Conservation (phyloP, 2,888 invertebrate species). For the Neuroscelio doddi region DNA sequence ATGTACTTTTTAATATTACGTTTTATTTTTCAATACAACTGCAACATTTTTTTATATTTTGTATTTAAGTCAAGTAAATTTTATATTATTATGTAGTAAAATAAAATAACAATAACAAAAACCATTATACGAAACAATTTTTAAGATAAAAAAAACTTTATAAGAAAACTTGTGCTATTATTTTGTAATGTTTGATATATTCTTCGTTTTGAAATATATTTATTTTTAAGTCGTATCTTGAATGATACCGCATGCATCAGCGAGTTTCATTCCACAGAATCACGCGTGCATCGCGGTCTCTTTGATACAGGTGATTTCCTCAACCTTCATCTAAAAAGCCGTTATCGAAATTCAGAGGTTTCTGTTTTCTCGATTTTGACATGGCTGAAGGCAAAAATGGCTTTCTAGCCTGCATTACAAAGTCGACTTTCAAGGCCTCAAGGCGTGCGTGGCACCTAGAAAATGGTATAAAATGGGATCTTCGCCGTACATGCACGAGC, state of each 20-base stretch:
- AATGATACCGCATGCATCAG: conserved; percentile 8
- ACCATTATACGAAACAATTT: too few species aligned
- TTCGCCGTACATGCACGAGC: conserved; percentile 1
- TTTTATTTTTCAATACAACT: too few species aligned
- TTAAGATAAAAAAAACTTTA: too few species aligned
- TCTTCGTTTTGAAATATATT: not conserved
- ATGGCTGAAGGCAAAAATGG: conserved; percentile 34
- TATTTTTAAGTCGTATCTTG: conserved; percentile 3
- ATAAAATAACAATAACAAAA: too few species aligned
- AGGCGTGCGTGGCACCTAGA: conserved; percentile 23
- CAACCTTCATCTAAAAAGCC: conserved; percentile 20
- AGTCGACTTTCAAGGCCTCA: conserved; percentile 22
- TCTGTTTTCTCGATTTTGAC: conserved; percentile 28
- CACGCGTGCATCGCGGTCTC: conserved; percentile 1
- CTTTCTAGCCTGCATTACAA: conserved; percentile 26
- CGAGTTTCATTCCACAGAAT: conserved; percentile 11
- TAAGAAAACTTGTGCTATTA: too few species aligned
- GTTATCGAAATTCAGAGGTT: conserved; percentile 34
- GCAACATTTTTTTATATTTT: too few species aligned
- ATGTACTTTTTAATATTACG: too few species aligned
- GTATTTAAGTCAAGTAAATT: too few species aligned
- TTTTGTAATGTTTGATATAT: too few species aligned
- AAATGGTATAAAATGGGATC: conserved; percentile 18
- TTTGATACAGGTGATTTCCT: conserved; percentile 16
- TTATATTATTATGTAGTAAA: too few species aligned